Conservation (phyloP, 2,888 invertebrate species). For the Meghimatium bilineatum region DNA sequence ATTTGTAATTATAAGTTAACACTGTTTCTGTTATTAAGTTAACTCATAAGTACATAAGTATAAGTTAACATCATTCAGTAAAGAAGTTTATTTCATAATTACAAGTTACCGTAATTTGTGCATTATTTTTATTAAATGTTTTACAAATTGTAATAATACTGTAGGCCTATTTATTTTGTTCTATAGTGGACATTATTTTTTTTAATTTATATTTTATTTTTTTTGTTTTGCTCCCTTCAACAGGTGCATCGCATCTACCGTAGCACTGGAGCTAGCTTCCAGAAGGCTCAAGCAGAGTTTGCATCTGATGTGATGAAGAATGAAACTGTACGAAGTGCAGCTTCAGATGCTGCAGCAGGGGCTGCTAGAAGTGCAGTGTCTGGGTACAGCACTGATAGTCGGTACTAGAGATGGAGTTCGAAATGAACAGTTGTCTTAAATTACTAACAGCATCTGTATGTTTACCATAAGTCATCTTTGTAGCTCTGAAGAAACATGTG, state of each 20-base stretch:
- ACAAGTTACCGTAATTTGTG: too few relatives aligned
- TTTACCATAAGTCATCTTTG: neutral
- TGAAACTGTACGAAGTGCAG: constrained; percentile 93
- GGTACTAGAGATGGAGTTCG: constrained; percentile 54
- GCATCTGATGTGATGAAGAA: constrained; percentile 95
- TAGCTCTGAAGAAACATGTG: neutral
- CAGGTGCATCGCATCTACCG: constrained; percentile 97
- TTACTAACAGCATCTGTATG: neutral
- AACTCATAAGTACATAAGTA: too few relatives aligned
- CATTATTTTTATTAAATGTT: too few relatives aligned
- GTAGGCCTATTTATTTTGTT: too few relatives aligned
- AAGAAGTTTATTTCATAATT: too few relatives aligned
- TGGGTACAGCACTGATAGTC: constrained; percentile 67
- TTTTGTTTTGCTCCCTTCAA: neutral
- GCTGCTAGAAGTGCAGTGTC: constrained; percentile 79
- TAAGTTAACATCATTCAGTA: too few relatives aligned
- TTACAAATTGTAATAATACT: too few relatives aligned
- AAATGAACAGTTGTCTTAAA: neutral
- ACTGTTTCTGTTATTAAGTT: too few relatives aligned
- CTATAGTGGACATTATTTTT: too few relatives aligned
- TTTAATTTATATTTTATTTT: too few relatives aligned
- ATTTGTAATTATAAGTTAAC: too few relatives aligned
- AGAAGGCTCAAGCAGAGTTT: constrained; percentile 98
- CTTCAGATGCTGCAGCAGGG: constrained; percentile 89
- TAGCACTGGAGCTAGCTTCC: constrained; percentile 95